Percentiles rank a stretch among this genome's conserved stretches.
Evolutionary conservation across 2,113 vertebrate genomes (phyloP).

Genomic region (Mola mola): DNA sequence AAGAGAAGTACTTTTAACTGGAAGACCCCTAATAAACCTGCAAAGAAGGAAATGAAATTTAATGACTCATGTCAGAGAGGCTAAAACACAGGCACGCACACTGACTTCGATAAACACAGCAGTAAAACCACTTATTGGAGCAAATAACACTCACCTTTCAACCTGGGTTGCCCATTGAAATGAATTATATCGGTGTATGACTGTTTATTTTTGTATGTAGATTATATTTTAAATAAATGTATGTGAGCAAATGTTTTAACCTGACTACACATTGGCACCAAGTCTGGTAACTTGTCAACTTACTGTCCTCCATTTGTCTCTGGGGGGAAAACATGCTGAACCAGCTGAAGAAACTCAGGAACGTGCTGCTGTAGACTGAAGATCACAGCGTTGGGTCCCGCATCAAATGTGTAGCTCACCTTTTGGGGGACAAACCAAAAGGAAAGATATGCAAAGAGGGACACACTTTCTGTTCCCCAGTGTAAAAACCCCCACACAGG

Average conservation of each 20-base stretch:
- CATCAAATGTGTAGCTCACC: constrained; percentile 95
- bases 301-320: constrained; percentile 85
- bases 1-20: constrained; percentile 61
- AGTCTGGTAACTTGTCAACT: constrained; percentile 56
- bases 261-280: not conserved
- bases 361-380: constrained; percentile 85
- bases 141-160: too few species aligned
- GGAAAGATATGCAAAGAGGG: not conserved
- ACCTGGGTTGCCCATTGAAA: too few species aligned
- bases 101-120: too few species aligned
- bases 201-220: too few species aligned
- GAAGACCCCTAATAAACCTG: constrained; percentile 90
- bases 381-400: constrained; percentile 93
- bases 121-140: too few species aligned
- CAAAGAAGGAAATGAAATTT: constrained; percentile 17
- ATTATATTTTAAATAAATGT: not conserved
- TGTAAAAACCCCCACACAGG: constrained; percentile 17
- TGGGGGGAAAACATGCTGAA: constrained; percentile 88
- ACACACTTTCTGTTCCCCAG: constrained; percentile 19
- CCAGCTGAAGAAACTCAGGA: constrained; percentile 86
- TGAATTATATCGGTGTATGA: too few species aligned
- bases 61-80: not conserved
- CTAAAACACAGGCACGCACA: not conserved
- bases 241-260: too few species aligned
- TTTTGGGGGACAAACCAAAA: constrained; percentile 50